Evolutionary conservation across 2,888 invertebrate genomes (phyloP).

Genomic region (Emesis russula): DNA sequence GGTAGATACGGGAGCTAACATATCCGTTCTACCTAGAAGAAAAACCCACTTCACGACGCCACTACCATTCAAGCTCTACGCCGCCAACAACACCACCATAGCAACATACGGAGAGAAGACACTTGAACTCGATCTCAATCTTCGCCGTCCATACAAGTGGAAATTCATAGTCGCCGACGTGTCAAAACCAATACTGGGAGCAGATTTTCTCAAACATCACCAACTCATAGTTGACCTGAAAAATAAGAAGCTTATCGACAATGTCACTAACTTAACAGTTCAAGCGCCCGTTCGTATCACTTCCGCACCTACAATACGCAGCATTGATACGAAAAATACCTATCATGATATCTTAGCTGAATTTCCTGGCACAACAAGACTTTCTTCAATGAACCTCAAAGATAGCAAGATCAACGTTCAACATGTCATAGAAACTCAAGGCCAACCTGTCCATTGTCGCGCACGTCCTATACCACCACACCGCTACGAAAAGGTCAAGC

Average conservation of each 20-base stretch:
- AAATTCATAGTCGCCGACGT: constrained; percentile 37
- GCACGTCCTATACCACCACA: not conserved
- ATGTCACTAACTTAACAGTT: not conserved
- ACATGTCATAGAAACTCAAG: constrained; percentile 6
- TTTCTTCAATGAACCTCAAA: not conserved
- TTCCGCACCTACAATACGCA: not conserved
- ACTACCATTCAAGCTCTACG: constrained; percentile 24
- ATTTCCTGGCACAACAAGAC: not conserved
- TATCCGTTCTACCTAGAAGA: constrained; percentile 6
- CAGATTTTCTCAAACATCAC: constrained; percentile 36
- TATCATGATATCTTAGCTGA: not conserved
- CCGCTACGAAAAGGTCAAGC: not conserved
- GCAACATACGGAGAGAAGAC: constrained; percentile 43
- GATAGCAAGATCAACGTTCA: not conserved
- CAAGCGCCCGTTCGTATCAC: not conserved
- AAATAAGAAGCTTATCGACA: not conserved
- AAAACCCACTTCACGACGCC: not conserved
- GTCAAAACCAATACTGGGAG: constrained; percentile 51
- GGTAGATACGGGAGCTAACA: constrained; percentile 27
- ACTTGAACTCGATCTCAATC: constrained; percentile 38
- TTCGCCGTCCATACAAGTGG: constrained; percentile 42
- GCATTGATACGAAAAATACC: not conserved
- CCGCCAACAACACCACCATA: constrained; percentile 44
- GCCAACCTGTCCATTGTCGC: not conserved
- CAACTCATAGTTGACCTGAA: not conserved